These are phyloP conservation scores for Eclectus roratus DNA, from an alignment of 2,113 vertebrate species.

Conservation along the genomic window DNA sequence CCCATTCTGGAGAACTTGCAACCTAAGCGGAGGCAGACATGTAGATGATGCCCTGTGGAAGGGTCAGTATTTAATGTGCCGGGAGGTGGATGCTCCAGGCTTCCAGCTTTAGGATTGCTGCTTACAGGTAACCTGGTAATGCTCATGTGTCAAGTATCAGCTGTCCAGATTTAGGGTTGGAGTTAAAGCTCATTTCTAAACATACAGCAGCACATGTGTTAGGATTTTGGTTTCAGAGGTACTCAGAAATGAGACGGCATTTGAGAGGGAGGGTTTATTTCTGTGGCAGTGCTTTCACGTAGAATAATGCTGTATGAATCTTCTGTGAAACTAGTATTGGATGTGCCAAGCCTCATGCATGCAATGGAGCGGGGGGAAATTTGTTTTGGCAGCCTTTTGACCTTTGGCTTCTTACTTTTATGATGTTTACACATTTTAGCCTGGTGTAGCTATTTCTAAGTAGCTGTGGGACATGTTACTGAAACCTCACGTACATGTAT, in stretches of 20 bases:
- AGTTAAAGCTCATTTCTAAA: not conserved
- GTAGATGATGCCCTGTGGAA: not conserved
- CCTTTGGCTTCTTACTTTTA: not conserved
- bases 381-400: not conserved
- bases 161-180: not conserved
- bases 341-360: not conserved
- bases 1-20: not conserved
- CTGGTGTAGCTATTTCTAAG: not conserved
- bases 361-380: not conserved
- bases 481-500: rapidly evolving
- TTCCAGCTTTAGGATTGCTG: not conserved
- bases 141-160: rapidly evolving
- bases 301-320: not conserved
- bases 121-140: not conserved
- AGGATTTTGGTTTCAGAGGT: not conserved
- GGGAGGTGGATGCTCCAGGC: too few relatives aligned
- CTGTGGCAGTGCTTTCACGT: not conserved
- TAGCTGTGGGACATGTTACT: not conserved
- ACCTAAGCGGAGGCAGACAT: not conserved
- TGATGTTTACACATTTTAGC: not conserved
- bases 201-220: rapidly evolving
- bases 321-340: not conserved
- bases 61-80: not conserved
- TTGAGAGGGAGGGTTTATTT: not conserved
- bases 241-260: not conserved